A percentile compares a stretch with the other conserved stretches of the same genome.
Evolutionary conservation across 2,113 vertebrate species (phyloP).

Genomic region (Apteryx mantelli): DNA sequence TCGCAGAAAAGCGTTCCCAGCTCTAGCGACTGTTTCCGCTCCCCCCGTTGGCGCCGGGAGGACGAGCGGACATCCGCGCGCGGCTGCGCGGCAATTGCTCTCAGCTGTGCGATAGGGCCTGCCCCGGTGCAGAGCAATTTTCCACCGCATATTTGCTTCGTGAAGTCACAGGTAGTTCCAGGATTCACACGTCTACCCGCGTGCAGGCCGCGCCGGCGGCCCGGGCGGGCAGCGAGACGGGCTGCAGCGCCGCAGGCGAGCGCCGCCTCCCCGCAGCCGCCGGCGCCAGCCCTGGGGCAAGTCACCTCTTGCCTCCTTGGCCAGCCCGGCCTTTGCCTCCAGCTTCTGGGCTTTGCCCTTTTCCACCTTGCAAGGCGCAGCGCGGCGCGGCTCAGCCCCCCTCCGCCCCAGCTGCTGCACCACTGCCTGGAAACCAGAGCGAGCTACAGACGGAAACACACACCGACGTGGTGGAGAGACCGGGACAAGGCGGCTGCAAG

Average conservation of each 20-base stretch:
- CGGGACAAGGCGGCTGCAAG: too few species aligned
- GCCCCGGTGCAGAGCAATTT: neutral
- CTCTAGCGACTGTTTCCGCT: too few species aligned
- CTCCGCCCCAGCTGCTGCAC: too few species aligned
- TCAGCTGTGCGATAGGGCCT: neutral
- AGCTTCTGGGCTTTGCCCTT: too few species aligned
- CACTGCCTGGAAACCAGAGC: too few species aligned
- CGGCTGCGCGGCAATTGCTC: neutral
- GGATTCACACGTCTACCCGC: neutral
- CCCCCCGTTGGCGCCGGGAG: neutral
- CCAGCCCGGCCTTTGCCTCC: neutral
- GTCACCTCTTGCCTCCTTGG: too few species aligned
- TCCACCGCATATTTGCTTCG: neutral
- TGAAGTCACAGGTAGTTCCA: neutral
- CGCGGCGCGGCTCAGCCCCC: too few species aligned
- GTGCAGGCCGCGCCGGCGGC: neutral
- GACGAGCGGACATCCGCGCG: neutral
- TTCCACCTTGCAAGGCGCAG: too few species aligned
- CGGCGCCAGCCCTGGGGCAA: too few species aligned
- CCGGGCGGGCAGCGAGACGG: neutral
- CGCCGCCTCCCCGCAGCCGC: too few species aligned
- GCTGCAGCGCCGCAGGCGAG: neutral
- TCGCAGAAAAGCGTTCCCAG: accelerated
- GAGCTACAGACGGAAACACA: too few species aligned
- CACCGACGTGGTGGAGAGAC: too few species aligned